Evolutionary conservation across 2,797 vertebrate species (phyloP), one percentile per base, ranked within the genome.

Genomic region (Phoxinus dragarum): DNA sequence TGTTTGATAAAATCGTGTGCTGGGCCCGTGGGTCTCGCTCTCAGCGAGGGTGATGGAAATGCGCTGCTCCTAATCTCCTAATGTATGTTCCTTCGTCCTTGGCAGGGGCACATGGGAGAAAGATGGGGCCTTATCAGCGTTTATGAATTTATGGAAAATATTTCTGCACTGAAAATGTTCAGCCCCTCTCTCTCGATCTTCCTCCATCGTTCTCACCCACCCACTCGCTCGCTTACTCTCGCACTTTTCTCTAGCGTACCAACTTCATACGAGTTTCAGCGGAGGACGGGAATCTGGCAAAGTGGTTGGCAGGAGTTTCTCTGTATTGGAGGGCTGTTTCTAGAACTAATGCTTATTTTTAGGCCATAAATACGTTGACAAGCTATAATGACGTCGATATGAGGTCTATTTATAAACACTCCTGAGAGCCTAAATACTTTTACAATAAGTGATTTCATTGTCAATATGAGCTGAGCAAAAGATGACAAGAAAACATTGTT

Each of bases 81-180:
- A 94, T 94, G 92, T 92, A 91, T 94, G 93, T 94, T 94, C 91
- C 90, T 89, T 92, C 89, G 93, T 92, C 94, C 94, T 94, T 95
- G 93, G 93, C 90, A 86, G 90, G 93, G 92, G 92, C 93, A 92
- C 75, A 68, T 90, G 91, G 93, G 92, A 91, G 92, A 93, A 91
- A 94, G 93, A 94, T 94, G 92, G 91, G 90, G 92, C 90, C 90
- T 95, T 95, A 95, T 95, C 94, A 91, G 92, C 91, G 90, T 91
- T 91, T 91, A 94, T 94, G 92, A 92, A 94, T 94, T 94, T 90
- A 94, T 93, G 91, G 91, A 93, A 93, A 92, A 92, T 93, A 92
- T 85, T 91, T 82, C 91, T 88, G 84, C 89, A 84, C 76, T 80
- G 87, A 85, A 47, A 87, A 81, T 54, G 36, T 88, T 85, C 27